Conservation (phyloP, 2,113 vertebrate species). For the Pseudorectes ferrugineus region DNA sequence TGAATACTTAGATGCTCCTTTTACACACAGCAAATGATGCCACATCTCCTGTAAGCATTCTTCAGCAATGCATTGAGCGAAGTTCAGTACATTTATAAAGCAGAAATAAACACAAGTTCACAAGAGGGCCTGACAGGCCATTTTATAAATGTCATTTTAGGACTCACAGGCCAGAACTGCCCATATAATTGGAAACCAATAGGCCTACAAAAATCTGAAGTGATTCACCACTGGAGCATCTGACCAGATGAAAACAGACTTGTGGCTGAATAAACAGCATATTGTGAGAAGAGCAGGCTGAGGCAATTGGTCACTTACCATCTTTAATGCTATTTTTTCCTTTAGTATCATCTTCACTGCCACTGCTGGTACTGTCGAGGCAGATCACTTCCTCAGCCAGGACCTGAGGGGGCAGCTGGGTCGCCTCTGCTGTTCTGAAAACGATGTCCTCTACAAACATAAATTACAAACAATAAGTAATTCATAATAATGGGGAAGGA, state of each 20-base stretch:
- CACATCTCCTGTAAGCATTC: background rate
- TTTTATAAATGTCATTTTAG: background rate
- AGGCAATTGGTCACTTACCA: conserved; percentile 72
- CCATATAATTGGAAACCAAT: background rate
- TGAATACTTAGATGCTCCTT: background rate
- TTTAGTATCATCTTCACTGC: conserved; percentile 80
- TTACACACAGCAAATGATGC: background rate
- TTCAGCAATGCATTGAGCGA: background rate
- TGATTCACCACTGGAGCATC: background rate
- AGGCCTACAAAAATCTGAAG: background rate
- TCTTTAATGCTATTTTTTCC: conserved; percentile 76
- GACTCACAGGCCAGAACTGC: background rate
- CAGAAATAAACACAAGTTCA: background rate
- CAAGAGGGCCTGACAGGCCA: background rate
- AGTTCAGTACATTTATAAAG: background rate
- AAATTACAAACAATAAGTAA: conserved; percentile 50
- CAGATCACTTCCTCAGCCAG: conserved; percentile 93
- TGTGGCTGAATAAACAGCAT: background rate
- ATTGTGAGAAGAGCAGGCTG: background rate
- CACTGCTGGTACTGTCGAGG: conserved; percentile 87
- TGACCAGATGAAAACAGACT: background rate
- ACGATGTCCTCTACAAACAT: conserved; percentile 74
- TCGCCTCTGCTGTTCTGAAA: conserved; percentile 82
- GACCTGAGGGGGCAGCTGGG: conserved; percentile 80
- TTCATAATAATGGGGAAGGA: conserved; percentile 35